Base-by-base conservation (phyloP, 2,888 invertebrate species). In the Scaptodrosophila latifasciaeformis region DNA sequence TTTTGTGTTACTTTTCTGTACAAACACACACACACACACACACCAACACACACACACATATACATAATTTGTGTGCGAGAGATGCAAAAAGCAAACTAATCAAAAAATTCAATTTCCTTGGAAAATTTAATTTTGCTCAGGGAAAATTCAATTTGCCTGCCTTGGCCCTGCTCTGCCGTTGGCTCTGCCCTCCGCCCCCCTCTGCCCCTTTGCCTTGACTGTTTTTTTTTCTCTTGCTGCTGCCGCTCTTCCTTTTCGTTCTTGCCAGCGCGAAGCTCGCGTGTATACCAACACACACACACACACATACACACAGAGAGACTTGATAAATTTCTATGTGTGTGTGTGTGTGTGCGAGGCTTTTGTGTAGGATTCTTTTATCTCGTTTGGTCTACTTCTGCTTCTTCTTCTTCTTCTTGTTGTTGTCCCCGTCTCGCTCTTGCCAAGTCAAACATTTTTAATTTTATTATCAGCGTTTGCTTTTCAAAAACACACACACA, bases 11-110 rank as follows among this genome's bases (percentile, higher is more conserved):
- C 37, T 18, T 37, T 17, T 13, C n/a, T n/a, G n/a, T n/a, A n/a
- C n/a, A n/a, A n/a, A n/a, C n/a, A n/a, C n/a, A n/a, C n/a, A n/a
- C n/a, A n/a, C n/a, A n/a, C n/a, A n/a, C n/a, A n/a, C n/a, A n/a
- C n/a, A n/a, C n/a, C n/a, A n/a, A n/a, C n/a, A n/a, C n/a, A n/a
- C n/a, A n/a, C n/a, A n/a, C n/a, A n/a, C n/a, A n/a, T n/a, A n/a
- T n/a, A n/a, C n/a, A n/a, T n/a, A n/a, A n/a, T 59, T 49, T 64
- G 57, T 58, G 58, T 65, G 62, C 63, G 72, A 49, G 71, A 70
- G 72, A 82, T 79, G 82, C 77, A 81, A 82, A 82, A 81, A 81
- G 77, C 83, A 81, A 81, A 81, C 83, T 83, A 82, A 83, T 82
- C 83, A 81, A 83, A 83, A 81, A 79, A 81, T 83, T 81, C 75